Evolutionary conservation across 2,888 invertebrate genomes (phyloP), one percentile per base, ranked within the genome.

Genomic region (Hartigia nigra): DNA sequence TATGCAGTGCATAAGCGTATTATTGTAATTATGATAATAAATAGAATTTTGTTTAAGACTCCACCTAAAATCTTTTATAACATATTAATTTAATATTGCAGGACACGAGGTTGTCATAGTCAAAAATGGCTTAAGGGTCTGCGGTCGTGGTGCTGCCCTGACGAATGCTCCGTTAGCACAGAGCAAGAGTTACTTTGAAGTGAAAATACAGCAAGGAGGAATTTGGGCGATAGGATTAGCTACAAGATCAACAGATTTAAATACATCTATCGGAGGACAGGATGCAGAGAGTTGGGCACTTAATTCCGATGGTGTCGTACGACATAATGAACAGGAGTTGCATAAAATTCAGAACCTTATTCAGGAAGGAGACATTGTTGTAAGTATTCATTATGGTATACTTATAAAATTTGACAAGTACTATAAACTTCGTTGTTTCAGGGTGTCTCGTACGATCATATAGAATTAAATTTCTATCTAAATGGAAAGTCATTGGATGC

Each of bases 161-260:
- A 97, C 98, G 14, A 98, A 97, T 89, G 98, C 98, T 12, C 99
- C 99, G 0, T 93, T 99, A 75, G 97, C 97, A 14, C 98, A 99
- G 92, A 98, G 98, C 88, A 99, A 99, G 92, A 97, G 98, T 4
- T 99, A 99, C 92, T 99, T 99, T 92, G 99, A 99, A 93, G 97
- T 99, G 11, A 99, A 99, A 93, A 93, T 99, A 78, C 99, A 99
- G 91, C 99, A 99, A 90, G 96, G 97, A 82, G 99, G 99, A 88
- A 94, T 96, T 69, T 99, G 99, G 99, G 98, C 98, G 2, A 94
- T 99, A 23, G 99, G 99, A 3, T 92, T 99, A 80, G 98, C 98
- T 12, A 97, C 98, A 0, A 94, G 96, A 86, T 96, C 96, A 81
- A 95, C 97, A 74, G 96, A 98, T 92, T 93, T 99, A 74, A 97